These are phyloP conservation scores for Lumbricus terrestris DNA, from an alignment of 2,888 invertebrate species.

Conservation along the genomic window DNA sequence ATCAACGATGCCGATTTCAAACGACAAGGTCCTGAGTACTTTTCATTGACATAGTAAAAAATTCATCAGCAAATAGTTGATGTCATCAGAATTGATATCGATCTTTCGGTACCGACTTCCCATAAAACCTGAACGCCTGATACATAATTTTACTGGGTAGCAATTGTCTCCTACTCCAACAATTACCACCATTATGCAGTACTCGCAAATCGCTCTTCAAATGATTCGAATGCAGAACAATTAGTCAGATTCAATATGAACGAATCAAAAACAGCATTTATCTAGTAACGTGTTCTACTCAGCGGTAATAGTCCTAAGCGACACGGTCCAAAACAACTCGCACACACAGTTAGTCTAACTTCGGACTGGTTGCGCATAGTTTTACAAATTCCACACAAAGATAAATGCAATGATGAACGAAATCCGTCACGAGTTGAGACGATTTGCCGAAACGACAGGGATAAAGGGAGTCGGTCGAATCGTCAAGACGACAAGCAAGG, in stretches of 20 bases:
- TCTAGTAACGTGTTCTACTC: not conserved
- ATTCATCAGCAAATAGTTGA: no score
- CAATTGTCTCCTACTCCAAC: no score
- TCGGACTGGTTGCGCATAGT: not conserved
- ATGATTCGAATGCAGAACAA: not conserved
- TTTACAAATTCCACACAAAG: not conserved
- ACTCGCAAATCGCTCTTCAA: not conserved
- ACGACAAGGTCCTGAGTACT: no score
- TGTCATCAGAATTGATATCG: no score
- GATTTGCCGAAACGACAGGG: not conserved
- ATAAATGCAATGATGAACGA: not conserved
- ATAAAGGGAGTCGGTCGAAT: constrained; percentile 5
- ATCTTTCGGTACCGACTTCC: no score
- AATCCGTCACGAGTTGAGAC: constrained; percentile 8
- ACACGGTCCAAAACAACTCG: not conserved
- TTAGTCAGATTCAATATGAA: not conserved
- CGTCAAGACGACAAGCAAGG: not conserved
- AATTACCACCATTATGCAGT: no score
- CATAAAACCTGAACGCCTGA: no score
- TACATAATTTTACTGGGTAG: no score
- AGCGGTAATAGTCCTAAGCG: not conserved
- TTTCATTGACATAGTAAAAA: no score
- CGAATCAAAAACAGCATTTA: not conserved
- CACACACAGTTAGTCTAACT: no score
- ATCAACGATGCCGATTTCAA: no score